A percentile compares a stretch with the other conserved stretches of the same genome.
Conservation (phyloP, 1,140 invertebrate species). For the Pogonomyrmex barbatus region DNA sequence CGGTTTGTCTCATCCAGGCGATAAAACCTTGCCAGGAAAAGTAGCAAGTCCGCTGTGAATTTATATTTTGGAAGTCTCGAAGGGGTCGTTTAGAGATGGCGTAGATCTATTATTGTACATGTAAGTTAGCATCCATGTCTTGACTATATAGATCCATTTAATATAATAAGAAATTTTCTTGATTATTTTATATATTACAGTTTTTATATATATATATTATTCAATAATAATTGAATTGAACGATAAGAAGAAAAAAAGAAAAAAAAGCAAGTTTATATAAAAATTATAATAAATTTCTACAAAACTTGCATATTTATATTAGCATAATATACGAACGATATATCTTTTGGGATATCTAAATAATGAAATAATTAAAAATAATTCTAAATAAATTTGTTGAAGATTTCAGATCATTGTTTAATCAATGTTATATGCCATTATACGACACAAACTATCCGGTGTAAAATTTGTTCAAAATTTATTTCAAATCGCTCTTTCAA, state of each 20-base stretch:
- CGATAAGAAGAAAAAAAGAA: neutral
- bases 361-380: neutral
- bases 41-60: slow-evolving; percentile 44
- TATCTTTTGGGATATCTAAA: neutral
- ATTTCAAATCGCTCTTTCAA: neutral
- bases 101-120: slow-evolving; percentile 16
- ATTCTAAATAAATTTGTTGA: slow-evolving; percentile 7
- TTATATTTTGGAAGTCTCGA: slow-evolving; percentile 55
- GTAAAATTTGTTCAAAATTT: neutral
- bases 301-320: neutral
- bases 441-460: neutral
- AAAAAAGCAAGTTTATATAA: neutral
- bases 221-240: neutral
- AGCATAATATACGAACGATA: neutral
- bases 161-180: neutral
- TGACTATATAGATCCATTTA: neutral
- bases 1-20: slow-evolving; percentile 47
- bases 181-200: slow-evolving; percentile 12
- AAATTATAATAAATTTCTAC: neutral
- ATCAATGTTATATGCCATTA: neutral
- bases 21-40: slow-evolving; percentile 47
- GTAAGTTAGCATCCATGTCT: neutral
- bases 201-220: neutral
- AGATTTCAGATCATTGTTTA: neutral
- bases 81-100: slow-evolving; percentile 33